Conservation (phyloP, 2,113 vertebrate genomes). For the Microtus oregoni region DNA sequence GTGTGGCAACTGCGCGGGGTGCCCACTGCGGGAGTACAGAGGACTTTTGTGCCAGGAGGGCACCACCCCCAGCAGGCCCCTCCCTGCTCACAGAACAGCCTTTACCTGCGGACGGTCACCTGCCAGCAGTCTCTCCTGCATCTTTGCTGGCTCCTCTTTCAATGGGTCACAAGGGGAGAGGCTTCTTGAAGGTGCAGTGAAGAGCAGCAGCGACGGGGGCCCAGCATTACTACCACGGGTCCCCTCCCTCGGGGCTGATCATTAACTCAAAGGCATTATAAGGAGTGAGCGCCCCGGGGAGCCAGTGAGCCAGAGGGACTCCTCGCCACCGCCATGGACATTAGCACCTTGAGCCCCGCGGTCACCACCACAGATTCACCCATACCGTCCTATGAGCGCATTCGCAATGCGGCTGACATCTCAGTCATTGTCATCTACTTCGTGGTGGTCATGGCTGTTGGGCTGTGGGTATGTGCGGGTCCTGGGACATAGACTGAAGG, state of each 20-base stretch:
- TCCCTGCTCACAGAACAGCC: background rate
- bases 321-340: constrained; percentile 59
- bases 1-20: background rate
- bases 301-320: constrained; percentile 68
- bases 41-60: constrained; percentile 60
- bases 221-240: too few relatives aligned
- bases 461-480: constrained; percentile 92
- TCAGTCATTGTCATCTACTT: constrained; percentile 96
- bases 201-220: background rate
- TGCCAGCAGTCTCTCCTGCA: background rate
- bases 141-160: background rate
- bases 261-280: constrained; percentile 63
- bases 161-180: rapidly evolving
- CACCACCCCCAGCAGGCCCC: constrained; percentile 68
- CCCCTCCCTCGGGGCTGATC: constrained; percentile 79
- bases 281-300: constrained; percentile 63
- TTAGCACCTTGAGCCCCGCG: constrained; percentile 30
- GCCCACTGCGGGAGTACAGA: background rate
- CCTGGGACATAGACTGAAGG: background rate
- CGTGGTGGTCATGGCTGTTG: constrained; percentile 93
- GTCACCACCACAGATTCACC: background rate
- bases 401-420: constrained; percentile 95
- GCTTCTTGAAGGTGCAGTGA: background rate
- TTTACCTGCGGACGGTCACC: background rate
- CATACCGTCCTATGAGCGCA: constrained; percentile 49